phyloP scores from a whole-genome alignment of 2,113 vertebrate species.

The Tenrec ecaudatus region DNA sequence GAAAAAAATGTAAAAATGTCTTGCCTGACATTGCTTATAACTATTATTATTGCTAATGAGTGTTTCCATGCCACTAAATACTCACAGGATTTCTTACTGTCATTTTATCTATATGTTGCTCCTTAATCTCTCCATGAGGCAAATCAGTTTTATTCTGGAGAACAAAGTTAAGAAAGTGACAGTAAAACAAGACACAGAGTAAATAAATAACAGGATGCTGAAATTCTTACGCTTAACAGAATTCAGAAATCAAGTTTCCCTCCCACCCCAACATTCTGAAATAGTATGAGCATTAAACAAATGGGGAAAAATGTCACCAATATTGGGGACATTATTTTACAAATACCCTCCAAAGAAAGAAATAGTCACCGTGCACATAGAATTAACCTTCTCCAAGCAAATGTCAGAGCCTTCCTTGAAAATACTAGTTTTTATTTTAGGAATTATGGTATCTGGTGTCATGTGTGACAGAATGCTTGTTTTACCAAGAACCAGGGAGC shows the following conservation, averaged over 20 bases:
- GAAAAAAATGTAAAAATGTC: conserved; percentile 56
- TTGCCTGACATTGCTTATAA: conserved; percentile 52
- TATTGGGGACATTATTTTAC: neutral
- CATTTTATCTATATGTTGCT: neutral
- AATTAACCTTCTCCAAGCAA: conserved; percentile 8
- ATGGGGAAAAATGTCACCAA: neutral
- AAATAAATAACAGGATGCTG: neutral
- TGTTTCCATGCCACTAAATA: conserved; percentile 20
- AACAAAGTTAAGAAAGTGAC: too few relatives aligned
- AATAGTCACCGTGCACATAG: conserved; percentile 16
- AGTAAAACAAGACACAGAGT: conserved; percentile 13
- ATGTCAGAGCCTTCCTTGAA: conserved; percentile 38
- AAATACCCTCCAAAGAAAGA: conserved; percentile 41
- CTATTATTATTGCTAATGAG: conserved; percentile 65
- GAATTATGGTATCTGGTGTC: conserved; percentile 11
- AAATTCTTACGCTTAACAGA: conserved; percentile 22
- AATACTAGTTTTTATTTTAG: conserved; percentile 12
- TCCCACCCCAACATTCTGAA: neutral
- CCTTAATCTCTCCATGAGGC: neutral
- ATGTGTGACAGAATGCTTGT: conserved; percentile 23
- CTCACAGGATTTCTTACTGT: neutral
- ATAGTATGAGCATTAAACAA: neutral
- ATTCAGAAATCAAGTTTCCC: neutral
- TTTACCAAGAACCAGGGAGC: conserved; percentile 48
- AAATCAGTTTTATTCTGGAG: neutral